Evolutionary conservation across 64 coral and sea anemone genomes (phyloP).

Genomic region (Exaiptasia diaphana): DNA sequence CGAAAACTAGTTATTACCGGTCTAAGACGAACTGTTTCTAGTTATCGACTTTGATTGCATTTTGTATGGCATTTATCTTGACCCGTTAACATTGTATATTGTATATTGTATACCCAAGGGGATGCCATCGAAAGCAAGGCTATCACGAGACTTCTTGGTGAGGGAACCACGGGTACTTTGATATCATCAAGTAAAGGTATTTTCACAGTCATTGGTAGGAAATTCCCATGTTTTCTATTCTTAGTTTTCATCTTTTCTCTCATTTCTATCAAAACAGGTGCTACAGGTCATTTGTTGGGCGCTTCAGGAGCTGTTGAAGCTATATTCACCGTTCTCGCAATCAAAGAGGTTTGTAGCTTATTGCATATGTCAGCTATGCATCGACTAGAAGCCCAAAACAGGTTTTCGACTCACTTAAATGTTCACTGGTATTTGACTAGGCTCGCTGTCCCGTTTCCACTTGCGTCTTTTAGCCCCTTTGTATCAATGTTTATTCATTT

Average conservation of each 20-base stretch:
- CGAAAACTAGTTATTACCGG: too few relatives aligned
- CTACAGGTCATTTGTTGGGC: conserved; percentile 85
- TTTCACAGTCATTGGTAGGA: background rate
- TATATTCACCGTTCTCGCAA: conserved; percentile 64
- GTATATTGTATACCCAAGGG: too few relatives aligned
- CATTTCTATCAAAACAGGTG: conserved; percentile 45
- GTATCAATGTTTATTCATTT: background rate
- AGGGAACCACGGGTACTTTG: conserved; percentile 24
- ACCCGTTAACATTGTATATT: too few relatives aligned
- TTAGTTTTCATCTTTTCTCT: background rate
- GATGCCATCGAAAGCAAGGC: conserved; percentile 90
- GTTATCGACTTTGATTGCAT: too few relatives aligned
- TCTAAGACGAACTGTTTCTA: background rate
- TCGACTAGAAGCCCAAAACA: background rate
- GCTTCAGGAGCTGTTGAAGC: conserved; percentile 88
- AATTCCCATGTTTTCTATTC: background rate
- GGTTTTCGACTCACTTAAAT: background rate
- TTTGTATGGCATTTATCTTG: too few relatives aligned
- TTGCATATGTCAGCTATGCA: background rate
- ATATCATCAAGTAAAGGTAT: conserved; percentile 95
- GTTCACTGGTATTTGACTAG: background rate
- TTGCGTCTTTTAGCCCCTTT: background rate
- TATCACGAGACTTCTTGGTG: conserved; percentile 35
- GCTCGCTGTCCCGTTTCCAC: background rate
- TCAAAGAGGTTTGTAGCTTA: conserved; percentile 43